Base-by-base conservation (phyloP, 2,113 vertebrate species). In the Mionectes macconnelli region DNA sequence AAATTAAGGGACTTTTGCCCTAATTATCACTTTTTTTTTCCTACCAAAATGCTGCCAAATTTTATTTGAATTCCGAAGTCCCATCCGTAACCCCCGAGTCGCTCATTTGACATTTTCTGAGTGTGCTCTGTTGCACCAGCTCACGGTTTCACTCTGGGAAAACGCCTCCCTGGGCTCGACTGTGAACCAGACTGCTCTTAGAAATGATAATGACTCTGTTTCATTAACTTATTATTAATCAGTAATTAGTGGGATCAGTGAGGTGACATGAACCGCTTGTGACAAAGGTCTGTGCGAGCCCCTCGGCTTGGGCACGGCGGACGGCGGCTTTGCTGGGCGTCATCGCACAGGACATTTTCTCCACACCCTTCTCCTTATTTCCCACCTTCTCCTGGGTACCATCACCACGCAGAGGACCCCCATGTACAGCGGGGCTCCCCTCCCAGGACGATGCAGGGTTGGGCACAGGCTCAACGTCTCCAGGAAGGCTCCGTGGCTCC, bases 361-460 rank as follows among this genome's bases (percentile, higher is more conserved):
- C 28, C 42, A 0, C 52, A 6, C 24, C 47, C 67, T 52, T 16
- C 67, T 56, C 13, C 31, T 23, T 3, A 8, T 31, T 60, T 57
- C 50, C 80, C 37, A 2, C 72, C 52, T 63, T 45, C 53, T 79
- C 67, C 77, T 28, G 84, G 59, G 77, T 62, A 0, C 72, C 39
- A 1, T 14, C 47, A 8, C 53, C 12, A 0, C 0, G 4, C 0
- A 3, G 22, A 45, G 39, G 73, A 57, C 77, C 28, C 80, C 77
- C 31, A 0, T 1, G 1, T 1, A 0, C 11, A 5, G 45, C 0
- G 7, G 64, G 69, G 40, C 6, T 50, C 24, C 15, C 25, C 39
- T 49, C 39, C 66, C 49, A 7, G 8, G 64, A 24, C 68, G 75
- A 37, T 42, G 50, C 63, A 6, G 68, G 23, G 13, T 0, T 23